These are phyloP conservation scores for Amphimallon solstitiale DNA, from an alignment of 2,888 invertebrate species.

Conservation along the genomic window DNA sequence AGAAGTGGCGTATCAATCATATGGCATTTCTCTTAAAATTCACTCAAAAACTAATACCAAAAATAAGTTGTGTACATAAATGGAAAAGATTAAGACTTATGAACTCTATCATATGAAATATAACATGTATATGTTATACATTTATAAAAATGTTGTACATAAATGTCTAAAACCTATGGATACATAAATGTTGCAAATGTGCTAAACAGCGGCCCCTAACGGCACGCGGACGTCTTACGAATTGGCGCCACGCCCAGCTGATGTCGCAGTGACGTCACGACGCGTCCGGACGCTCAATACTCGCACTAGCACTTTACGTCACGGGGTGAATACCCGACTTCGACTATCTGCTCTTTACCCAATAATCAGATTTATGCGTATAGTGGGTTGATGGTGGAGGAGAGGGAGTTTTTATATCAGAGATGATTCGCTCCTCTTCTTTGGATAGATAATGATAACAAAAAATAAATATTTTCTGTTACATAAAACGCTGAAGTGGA, in stretches of 20 bases:
- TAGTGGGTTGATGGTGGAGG: neutral
- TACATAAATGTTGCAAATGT: neutral
- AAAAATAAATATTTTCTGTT: too few species aligned
- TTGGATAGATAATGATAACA: too few species aligned
- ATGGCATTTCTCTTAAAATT: too few species aligned
- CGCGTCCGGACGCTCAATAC: conserved; percentile 59
- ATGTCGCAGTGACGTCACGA: conserved; percentile 61
- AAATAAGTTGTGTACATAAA: too few species aligned
- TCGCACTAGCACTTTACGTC: conserved; percentile 56
- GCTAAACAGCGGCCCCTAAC: conserved; percentile 42
- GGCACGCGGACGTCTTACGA: conserved; percentile 42
- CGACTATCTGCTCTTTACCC: conserved; percentile 12
- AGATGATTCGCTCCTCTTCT: neutral
- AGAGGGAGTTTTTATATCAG: neutral
- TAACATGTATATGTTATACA: too few species aligned
- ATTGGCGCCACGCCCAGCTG: conserved; percentile 61
- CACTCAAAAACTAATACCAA: too few species aligned
- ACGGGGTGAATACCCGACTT: conserved; percentile 57
- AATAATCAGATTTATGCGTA: conserved; percentile 14
- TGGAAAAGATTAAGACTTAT: too few species aligned
- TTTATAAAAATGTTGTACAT: too few species aligned
- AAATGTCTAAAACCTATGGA: too few species aligned
- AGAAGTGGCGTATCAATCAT: too few species aligned
- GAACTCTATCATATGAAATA: too few species aligned
- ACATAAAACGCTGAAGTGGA: too few species aligned